These are phyloP conservation scores for Gastrophryne carolinensis DNA, from an alignment of 2,797 vertebrate genomes.

Conservation along the genomic window DNA sequence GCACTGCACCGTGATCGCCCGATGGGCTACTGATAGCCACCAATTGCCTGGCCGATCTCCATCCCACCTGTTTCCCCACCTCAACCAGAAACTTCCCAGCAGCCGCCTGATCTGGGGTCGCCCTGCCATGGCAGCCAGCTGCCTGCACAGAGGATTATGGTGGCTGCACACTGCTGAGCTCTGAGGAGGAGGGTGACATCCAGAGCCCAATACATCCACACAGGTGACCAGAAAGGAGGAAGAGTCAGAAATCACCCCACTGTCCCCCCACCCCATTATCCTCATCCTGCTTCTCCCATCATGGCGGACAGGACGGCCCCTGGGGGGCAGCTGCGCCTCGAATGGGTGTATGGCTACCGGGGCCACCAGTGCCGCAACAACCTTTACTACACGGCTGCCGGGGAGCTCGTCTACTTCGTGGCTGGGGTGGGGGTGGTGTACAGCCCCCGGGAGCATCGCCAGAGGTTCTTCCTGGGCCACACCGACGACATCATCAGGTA, in stretches of 20 bases:
- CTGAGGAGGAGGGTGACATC: conserved; percentile 20
- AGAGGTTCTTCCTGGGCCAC: conserved; percentile 93
- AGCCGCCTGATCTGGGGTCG: too few relatives aligned
- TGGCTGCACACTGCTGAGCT: conserved; percentile 47
- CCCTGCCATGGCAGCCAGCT: conserved; percentile 56
- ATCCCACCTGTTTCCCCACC: conserved; percentile 17
- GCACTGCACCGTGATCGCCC: background rate
- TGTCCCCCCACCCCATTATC: too few relatives aligned
- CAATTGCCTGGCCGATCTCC: background rate
- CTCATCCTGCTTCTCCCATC: conserved; percentile 62
- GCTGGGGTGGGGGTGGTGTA: conserved; percentile 91
- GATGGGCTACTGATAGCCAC: background rate
- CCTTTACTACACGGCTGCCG: conserved; percentile 89
- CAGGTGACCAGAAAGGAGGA: too few relatives aligned
- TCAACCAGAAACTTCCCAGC: too few relatives aligned
- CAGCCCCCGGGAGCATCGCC: conserved; percentile 89
- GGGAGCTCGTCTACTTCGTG: conserved; percentile 93
- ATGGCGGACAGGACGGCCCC: conserved; percentile 94
- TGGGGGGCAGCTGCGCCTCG: conserved; percentile 84
- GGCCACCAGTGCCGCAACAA: conserved; percentile 95
- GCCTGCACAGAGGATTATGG: conserved; percentile 60
- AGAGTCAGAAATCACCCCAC: too few relatives aligned
- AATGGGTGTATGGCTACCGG: conserved; percentile 93
- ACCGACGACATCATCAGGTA: conserved; percentile 95
- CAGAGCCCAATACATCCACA: background rate